phyloP scores from a whole-genome alignment of 2,797 vertebrate species.

The Lithobates pipiens region DNA sequence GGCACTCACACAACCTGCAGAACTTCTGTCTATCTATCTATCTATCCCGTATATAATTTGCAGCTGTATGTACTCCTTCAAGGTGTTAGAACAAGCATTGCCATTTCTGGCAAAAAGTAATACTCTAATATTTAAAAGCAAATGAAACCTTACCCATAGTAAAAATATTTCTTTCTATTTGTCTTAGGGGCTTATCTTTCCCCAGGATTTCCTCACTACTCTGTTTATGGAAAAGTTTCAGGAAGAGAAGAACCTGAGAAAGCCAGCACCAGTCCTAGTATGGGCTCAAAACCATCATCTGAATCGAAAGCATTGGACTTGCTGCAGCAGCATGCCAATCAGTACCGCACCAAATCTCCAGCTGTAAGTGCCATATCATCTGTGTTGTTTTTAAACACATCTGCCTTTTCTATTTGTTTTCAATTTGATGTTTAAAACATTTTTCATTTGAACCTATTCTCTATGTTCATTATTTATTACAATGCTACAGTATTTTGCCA shows the following conservation, averaged over 20 bases:
- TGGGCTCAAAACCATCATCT: constrained; percentile 82
- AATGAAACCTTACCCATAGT: neutral
- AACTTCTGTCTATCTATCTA: too few species aligned
- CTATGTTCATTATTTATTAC: too few species aligned
- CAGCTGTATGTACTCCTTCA: too few species aligned
- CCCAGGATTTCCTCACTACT: constrained; percentile 96
- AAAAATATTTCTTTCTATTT: constrained; percentile 54
- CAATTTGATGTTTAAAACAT: too few species aligned
- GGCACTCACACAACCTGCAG: too few species aligned
- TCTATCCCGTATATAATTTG: too few species aligned
- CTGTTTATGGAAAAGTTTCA: constrained; percentile 95
- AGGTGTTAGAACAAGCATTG: too few species aligned
- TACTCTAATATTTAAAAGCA: too few species aligned
- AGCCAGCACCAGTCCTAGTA: constrained; percentile 84
- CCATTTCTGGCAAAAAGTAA: too few species aligned
- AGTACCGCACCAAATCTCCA: constrained; percentile 93
- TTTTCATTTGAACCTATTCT: too few species aligned
- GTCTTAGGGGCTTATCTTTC: constrained; percentile 81
- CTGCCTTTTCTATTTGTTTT: neutral
- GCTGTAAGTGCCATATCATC: constrained; percentile 80
- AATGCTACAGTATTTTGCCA: too few species aligned
- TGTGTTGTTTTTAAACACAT: neutral
- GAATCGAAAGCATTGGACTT: constrained; percentile 91
- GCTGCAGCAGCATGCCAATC: constrained; percentile 90
- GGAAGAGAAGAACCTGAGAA: constrained; percentile 94